Evolutionary conservation across 2,113 vertebrate genomes (phyloP).

Genomic region (Salvator merianae): DNA sequence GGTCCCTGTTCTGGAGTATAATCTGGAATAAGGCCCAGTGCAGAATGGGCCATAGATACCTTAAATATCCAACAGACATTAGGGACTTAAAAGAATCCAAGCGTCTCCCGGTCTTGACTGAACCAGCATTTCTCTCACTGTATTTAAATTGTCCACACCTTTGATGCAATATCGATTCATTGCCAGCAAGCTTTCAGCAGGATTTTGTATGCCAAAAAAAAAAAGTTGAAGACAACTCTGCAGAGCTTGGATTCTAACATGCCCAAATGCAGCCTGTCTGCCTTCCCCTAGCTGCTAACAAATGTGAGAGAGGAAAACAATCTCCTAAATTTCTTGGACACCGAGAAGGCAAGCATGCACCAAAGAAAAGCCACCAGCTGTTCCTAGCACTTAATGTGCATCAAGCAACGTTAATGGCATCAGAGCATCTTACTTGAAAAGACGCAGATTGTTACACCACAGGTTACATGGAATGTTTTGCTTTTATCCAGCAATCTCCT

Average conservation of each 20-base stretch:
- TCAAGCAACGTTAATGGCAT: constrained; percentile 16
- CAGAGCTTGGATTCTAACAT: neutral
- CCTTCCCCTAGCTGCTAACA: neutral
- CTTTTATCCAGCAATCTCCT: constrained; percentile 90
- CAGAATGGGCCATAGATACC: neutral
- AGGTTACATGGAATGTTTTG: constrained; percentile 89
- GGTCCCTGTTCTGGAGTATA: no score
- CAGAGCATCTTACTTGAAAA: constrained; percentile 84
- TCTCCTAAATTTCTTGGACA: neutral
- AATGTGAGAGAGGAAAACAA: neutral
- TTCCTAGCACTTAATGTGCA: neutral
- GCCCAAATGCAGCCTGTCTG: neutral
- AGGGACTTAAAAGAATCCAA: neutral
- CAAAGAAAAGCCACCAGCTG: constrained; percentile 26
- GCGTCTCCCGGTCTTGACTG: neutral
- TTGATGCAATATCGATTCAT: neutral
- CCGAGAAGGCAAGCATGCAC: constrained; percentile 42
- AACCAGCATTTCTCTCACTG: neutral
- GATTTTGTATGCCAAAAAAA: neutral
- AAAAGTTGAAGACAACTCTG: neutral
- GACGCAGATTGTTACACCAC: constrained; percentile 87
- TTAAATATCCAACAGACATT: neutral
- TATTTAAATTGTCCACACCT: neutral
- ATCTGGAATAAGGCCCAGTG: no score
- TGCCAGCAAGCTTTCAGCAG: constrained; percentile 3